Evolutionary conservation across 1,140 invertebrate species (phyloP), one percentile per base, ranked within the genome.

Genomic region (Orchestia grillus): DNA sequence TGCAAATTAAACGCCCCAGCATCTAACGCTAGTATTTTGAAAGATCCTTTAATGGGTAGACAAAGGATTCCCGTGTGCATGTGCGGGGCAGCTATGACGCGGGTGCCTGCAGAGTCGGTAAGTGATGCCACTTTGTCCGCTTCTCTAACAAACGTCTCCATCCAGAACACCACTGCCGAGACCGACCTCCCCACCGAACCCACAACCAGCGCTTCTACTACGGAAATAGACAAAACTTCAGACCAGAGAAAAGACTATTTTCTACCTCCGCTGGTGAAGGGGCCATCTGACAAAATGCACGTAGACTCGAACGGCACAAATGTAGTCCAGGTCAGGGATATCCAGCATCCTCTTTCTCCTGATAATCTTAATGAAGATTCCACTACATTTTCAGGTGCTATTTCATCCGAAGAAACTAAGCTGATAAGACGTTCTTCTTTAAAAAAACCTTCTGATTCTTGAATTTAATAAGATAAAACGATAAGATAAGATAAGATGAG

Each of bases 81-180:
- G 95, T 97, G 96, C 43, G 96, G 96, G 97, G 96, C 96, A 91
- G 96, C 96, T 96, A 97, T 97, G 97, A 97, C 96, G 45, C 96
- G 96, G 40, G 95, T 96, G 87, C 88, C 95, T 94, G 97, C 8
- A 97, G 98, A 77, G 97, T 97, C 97, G 98, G 98, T 94, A 11
- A 40, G 43, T 45, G 92, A 47, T 28, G 19, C 41, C 6, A 94
- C 44, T 4, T 40, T 94, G 40, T 94, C 92, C 44, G 40, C 92
- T 6, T 94, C 92, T 45, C 44, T 94, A 8, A 94, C 92, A 94
- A 94, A 94, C 36, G 92, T 94, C 0, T 94, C 43, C 44, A 91
- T 41, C 88, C 88, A 91, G 41, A 91, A 91, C 88, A 94, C 92
- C 3, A 45, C 92, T 16, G 92, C 92, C 1, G 92, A 94, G 43